Evolutionary conservation across 2,113 vertebrate genomes (phyloP).

Genomic region (Glaucomys volans): DNA sequence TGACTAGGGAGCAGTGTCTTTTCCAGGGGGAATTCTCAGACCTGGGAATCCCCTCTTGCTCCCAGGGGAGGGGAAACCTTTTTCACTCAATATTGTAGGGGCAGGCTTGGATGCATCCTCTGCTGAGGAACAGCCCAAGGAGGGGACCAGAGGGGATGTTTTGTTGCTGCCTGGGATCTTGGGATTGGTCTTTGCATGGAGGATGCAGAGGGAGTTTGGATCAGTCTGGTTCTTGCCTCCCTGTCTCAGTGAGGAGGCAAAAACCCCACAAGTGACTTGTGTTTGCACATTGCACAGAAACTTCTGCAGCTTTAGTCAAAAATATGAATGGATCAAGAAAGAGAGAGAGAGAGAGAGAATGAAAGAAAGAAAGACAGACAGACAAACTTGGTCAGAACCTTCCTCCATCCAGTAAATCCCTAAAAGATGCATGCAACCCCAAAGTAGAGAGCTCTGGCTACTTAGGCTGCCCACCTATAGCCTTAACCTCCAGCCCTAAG

Average conservation of each 20-base stretch:
- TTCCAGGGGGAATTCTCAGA: slow-evolving; percentile 76
- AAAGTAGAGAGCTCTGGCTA: background rate
- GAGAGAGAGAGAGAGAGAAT: too few relatives aligned
- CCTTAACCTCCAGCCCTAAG: background rate
- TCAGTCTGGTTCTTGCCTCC: slow-evolving; percentile 54
- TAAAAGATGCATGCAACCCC: background rate
- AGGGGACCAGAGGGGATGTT: slow-evolving; percentile 73
- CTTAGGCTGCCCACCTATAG: background rate
- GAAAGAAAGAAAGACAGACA: too few relatives aligned
- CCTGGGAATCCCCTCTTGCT: slow-evolving; percentile 61
- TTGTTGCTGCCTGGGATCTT: slow-evolving; percentile 67
- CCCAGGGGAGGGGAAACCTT: slow-evolving; percentile 82
- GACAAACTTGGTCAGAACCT: background rate
- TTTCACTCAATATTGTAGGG: slow-evolving; percentile 77
- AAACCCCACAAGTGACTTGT: slow-evolving; percentile 67
- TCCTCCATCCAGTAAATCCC: background rate
- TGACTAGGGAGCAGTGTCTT: slow-evolving; percentile 73
- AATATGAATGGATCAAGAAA: slow-evolving; percentile 73
- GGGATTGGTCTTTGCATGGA: slow-evolving; percentile 71
- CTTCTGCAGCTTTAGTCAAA: slow-evolving; percentile 85
- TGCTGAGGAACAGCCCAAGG: slow-evolving; percentile 69
- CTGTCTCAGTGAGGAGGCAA: slow-evolving; percentile 64
- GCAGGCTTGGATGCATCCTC: slow-evolving; percentile 57
- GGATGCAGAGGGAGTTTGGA: slow-evolving; percentile 2
- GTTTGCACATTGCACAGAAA: slow-evolving; percentile 82